These are phyloP conservation scores for Seriola quinqueradiata DNA, from an alignment of 2,113 vertebrate species.

Conservation along the genomic window DNA sequence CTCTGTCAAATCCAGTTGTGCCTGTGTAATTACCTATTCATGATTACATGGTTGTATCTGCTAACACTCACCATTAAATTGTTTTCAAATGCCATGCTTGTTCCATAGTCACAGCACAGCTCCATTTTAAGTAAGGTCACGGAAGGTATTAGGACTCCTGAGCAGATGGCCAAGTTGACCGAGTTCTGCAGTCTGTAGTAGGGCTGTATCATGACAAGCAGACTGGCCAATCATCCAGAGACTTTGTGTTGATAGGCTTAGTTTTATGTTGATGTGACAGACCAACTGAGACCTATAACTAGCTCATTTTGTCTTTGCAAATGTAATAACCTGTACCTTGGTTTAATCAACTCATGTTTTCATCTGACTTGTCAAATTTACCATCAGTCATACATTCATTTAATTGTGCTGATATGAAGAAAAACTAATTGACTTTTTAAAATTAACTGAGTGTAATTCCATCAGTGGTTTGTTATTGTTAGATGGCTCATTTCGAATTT, in stretches of 20 bases:
- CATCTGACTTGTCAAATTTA: not conserved
- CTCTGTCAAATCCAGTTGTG: not conserved
- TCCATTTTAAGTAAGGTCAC: constrained; percentile 22
- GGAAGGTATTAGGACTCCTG: constrained; percentile 62
- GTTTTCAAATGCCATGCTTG: not conserved
- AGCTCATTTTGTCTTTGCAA: not conserved
- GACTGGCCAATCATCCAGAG: constrained; percentile 2
- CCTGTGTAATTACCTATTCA: not conserved
- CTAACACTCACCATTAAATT: not conserved
- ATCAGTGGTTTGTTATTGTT: not conserved
- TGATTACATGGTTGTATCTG: no score
- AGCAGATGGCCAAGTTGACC: constrained; percentile 72
- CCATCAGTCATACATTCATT: not conserved
- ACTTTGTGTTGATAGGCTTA: constrained; percentile 39
- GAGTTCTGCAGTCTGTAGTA: constrained; percentile 32
- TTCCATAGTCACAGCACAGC: constrained; percentile 2
- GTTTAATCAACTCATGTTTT: not conserved
- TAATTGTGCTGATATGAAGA: no score
- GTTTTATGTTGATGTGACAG: not conserved
- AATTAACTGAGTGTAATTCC: not conserved
- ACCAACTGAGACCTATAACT: not conserved
- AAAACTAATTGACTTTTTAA: not conserved
- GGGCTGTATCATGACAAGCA: constrained; percentile 4
- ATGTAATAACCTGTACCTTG: no score
- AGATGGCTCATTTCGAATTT: not conserved